Percentiles rank a stretch among this genome's conserved stretches.
Conservation (phyloP, 1,140 invertebrate genomes). For the Cardiocondyla obscurior region DNA sequence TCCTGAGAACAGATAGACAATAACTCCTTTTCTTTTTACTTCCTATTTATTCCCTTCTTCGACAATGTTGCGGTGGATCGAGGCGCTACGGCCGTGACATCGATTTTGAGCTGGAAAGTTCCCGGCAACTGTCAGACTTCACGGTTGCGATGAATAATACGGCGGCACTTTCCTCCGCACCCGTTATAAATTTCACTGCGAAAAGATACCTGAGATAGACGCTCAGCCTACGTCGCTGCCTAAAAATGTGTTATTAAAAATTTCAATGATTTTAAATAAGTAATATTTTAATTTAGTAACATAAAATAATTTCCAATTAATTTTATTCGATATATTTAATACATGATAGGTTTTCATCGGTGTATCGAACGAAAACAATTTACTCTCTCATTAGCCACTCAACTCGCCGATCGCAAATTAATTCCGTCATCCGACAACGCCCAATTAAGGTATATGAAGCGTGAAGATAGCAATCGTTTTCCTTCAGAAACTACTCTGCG, state of each 20-base stretch:
- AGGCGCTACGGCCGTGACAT: constrained; percentile 25
- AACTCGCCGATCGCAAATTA: constrained; percentile 76
- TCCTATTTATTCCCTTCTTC: constrained; percentile 54
- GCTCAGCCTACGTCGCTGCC: not conserved
- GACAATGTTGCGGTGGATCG: constrained; percentile 5
- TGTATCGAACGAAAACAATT: constrained; percentile 1
- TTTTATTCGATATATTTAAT: constrained; percentile 50
- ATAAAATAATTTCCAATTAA: constrained; percentile 30
- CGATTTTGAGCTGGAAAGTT: constrained; percentile 49
- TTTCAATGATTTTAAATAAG: not conserved
- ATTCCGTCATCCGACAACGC: constrained; percentile 75
- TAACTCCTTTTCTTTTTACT: constrained; percentile 44
- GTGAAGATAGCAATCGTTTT: constrained; percentile 73
- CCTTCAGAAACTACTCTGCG: constrained; percentile 45
- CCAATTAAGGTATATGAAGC: constrained; percentile 78
- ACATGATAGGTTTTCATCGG: constrained; percentile 6
- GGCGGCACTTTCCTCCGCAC: constrained; percentile 17
- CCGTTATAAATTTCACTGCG: constrained; percentile 36
- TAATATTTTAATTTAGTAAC: constrained; percentile 54
- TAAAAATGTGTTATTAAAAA: not conserved
- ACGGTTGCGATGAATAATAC: constrained; percentile 40
- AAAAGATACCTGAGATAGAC: not conserved
- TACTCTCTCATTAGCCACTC: constrained; percentile 65
- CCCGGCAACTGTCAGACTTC: constrained; percentile 37
- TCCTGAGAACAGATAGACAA: constrained; percentile 73